Percentiles rank a stretch among this genome's conserved stretches.
Conservation (phyloP, 2,888 invertebrate genomes). For the Machimus rusticus region DNA sequence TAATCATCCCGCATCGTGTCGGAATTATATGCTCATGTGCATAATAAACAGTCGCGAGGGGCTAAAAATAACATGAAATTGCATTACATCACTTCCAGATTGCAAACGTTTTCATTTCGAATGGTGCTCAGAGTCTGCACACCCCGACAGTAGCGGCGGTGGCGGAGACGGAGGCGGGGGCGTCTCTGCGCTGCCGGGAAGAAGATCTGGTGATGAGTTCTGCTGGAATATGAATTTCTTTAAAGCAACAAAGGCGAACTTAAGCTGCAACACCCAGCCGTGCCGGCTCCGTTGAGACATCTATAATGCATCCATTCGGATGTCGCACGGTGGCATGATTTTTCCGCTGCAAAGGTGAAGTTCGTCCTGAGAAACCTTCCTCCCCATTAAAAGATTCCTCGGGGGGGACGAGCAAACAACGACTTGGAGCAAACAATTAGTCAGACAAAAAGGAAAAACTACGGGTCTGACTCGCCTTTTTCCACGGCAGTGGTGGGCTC, state of each 20-base stretch:
- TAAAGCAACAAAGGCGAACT: conserved; percentile 29
- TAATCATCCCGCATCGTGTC: conserved; percentile 13
- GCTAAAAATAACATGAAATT: conserved; percentile 35
- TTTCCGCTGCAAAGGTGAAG: conserved; percentile 30
- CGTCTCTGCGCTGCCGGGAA: background rate
- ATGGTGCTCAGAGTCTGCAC: background rate
- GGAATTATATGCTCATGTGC: conserved; percentile 34
- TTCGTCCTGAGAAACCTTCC: conserved; percentile 25
- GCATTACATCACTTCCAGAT: conserved; percentile 32
- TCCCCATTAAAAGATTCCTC: conserved; percentile 33
- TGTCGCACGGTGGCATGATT: conserved; percentile 27
- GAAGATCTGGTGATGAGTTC: background rate
- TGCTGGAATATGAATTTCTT: conserved; percentile 29
- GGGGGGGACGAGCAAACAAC: conserved; percentile 20
- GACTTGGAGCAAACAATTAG: conserved; percentile 38
- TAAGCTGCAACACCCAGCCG: conserved; percentile 20
- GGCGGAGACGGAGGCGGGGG: background rate
- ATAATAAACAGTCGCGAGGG: conserved; percentile 29
- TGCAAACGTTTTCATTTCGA: conserved; percentile 36
- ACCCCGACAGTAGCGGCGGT: background rate
- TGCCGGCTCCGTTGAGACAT: conserved; percentile 4
- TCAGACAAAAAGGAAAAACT: conserved; percentile 39
- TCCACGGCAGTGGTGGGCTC: conserved; percentile 2
- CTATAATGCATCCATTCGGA: conserved; percentile 34
- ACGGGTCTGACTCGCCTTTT: conserved; percentile 1